phyloP scores from a whole-genome alignment of 1,140 invertebrate species.

The Cephus cinctus region DNA sequence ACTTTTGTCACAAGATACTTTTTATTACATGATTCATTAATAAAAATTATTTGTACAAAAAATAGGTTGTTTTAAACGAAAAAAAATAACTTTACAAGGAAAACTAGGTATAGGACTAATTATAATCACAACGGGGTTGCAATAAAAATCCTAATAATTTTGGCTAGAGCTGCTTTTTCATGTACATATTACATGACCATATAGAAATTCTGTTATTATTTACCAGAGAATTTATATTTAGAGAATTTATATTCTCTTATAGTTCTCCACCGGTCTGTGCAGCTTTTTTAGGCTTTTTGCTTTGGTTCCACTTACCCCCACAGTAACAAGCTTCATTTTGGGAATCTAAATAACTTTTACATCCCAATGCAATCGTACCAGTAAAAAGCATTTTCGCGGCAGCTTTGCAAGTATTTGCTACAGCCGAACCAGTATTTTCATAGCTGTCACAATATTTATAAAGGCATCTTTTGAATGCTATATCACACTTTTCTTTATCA shows the following conservation, averaged over 20 bases:
- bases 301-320: conserved; percentile 31
- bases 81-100: too few relatives aligned
- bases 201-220: too few relatives aligned
- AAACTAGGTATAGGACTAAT: too few relatives aligned
- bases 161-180: too few relatives aligned
- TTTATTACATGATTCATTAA: too few relatives aligned
- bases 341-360: conserved; percentile 78
- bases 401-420: conserved; percentile 76
- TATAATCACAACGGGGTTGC: too few relatives aligned
- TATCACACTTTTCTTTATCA: conserved; percentile 83
- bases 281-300: conserved; percentile 36
- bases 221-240: too few relatives aligned
- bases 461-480: conserved; percentile 82
- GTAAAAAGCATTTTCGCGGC: conserved; percentile 82
- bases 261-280: conserved; percentile 44
- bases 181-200: too few relatives aligned
- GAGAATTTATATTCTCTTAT: conserved; percentile 24
- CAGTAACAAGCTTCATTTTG: conserved; percentile 80
- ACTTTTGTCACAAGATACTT: too few relatives aligned
- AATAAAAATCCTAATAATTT: too few relatives aligned
- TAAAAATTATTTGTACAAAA: too few relatives aligned
- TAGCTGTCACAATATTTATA: conserved; percentile 79
- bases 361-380: conserved; percentile 78
- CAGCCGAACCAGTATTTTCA: conserved; percentile 60
- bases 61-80: too few relatives aligned